These are phyloP conservation scores for Salticus scenicus DNA, from an alignment of 2,888 invertebrate genomes.

Conservation along the genomic window DNA sequence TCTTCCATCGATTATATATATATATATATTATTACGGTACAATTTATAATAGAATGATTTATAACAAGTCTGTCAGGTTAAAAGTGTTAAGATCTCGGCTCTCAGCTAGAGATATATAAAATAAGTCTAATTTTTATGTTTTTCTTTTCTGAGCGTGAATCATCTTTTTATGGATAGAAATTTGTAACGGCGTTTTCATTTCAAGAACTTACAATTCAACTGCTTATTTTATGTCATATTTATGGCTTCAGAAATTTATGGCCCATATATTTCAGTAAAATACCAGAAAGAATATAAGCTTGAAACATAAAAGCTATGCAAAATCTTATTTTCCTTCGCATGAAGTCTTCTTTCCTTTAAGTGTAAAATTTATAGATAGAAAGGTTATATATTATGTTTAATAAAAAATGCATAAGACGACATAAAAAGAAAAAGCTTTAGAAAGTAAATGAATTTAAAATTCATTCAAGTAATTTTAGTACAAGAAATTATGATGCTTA, in stretches of 20 bases:
- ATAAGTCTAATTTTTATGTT: neutral
- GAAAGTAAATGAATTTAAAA: too few species aligned
- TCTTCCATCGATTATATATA: too few species aligned
- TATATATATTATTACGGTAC: too few species aligned
- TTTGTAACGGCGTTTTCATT: neutral
- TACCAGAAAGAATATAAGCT: neutral
- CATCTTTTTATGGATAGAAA: neutral
- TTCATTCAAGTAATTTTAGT: too few species aligned
- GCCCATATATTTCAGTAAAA: neutral
- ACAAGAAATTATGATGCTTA: too few species aligned
- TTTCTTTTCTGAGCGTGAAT: neutral
- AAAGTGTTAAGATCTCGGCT: too few species aligned
- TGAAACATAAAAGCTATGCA: neutral
- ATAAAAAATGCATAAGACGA: neutral
- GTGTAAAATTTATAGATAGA: neutral
- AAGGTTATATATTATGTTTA: neutral
- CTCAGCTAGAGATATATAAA: too few species aligned
- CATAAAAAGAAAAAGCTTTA: too few species aligned
- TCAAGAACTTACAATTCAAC: neutral
- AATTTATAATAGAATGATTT: too few species aligned
- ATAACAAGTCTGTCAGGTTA: too few species aligned
- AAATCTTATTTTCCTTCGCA: neutral
- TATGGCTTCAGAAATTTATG: conserved; percentile 6
- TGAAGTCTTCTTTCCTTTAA: neutral
- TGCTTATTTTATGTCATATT: conserved; percentile 16